Evolutionary conservation across 2,113 vertebrate genomes (phyloP), one percentile per base, ranked within the genome.

Genomic region (Boleophthalmus pectinirostris): DNA sequence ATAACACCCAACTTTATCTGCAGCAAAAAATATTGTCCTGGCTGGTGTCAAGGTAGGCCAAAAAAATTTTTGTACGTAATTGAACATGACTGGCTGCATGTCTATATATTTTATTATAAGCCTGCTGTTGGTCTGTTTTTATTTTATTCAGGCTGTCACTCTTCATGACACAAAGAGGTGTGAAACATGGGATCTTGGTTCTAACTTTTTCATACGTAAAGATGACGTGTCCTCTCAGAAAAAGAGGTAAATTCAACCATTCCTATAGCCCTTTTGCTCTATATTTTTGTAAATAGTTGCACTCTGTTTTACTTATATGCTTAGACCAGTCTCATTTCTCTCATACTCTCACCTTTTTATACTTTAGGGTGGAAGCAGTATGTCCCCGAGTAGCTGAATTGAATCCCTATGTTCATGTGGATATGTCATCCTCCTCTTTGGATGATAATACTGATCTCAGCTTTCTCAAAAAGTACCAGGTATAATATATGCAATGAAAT

Each of bases 11-110:
- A 21, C 29, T 66, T 70, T 20, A 84, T 86, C 90, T 49, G 72
- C 89, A 99, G 98, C 97, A 73, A 99, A 99, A 92, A 99, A 99
- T 83, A 96, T 99, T 75, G 94, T 96, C 80, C 94, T 99, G 83
- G 98, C 97, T 14, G 98, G 98, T 54, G 93, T 99, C 70, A 99
- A 98, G 95, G 97, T 98, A 95, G 60, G 92, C 0, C 12, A 12
- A 10, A 0, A 3, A 9, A 78, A 1, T 3, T 25, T 57, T 25
- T 25, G 3, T 60, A 23, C 24, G 47, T 53, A 29, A 29, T 11
- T 8, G 16, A 67, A 12, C 0, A 3, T 57, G 29, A 1, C 1
- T 8, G 5, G 13, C 29, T 1, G 20, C 47, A 7, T 51, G 29
- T 16, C 49, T 23, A n/a, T 14, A 24, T 56, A 15, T 25, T 58